Conservation (phyloP, 2,797 vertebrate genomes). For the Allenopithecus nigroviridis region DNA sequence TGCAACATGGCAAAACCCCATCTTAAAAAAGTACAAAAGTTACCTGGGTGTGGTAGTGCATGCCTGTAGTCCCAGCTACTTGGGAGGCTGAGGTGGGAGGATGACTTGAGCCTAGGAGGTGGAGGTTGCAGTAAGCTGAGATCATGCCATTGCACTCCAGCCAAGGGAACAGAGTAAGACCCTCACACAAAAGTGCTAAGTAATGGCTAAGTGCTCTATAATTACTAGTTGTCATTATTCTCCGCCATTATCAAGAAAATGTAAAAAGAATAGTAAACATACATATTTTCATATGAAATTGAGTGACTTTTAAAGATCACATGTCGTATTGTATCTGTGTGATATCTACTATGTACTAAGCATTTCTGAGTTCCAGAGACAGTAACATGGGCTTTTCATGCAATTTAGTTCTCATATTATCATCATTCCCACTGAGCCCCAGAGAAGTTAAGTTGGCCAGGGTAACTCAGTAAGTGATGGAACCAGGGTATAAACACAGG, state of each 20-base stretch:
- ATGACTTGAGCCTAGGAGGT: neutral
- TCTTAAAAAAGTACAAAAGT: neutral
- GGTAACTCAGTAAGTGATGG: neutral
- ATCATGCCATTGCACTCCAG: neutral
- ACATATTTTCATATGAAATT: conserved; percentile 11
- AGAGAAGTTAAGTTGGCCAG: neutral
- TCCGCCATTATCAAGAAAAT: neutral
- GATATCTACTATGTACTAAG: neutral
- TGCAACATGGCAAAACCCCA: neutral
- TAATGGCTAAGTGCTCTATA: neutral
- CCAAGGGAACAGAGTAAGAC: too few species aligned
- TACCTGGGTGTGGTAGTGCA: neutral
- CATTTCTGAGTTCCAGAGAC: neutral
- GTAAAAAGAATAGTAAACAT: neutral
- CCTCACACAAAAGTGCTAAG: neutral
- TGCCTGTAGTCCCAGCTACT: neutral
- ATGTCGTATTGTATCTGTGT: neutral
- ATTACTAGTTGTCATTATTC: conserved; percentile 40
- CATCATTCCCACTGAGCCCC: neutral
- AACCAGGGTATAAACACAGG: neutral
- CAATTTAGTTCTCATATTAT: neutral
- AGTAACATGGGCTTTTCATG: neutral
- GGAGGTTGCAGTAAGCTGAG: neutral
- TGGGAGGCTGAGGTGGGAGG: neutral
- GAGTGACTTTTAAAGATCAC: neutral